Base-by-base conservation (phyloP, 2,888 invertebrate species). In the Napeogenes sylphis region DNA sequence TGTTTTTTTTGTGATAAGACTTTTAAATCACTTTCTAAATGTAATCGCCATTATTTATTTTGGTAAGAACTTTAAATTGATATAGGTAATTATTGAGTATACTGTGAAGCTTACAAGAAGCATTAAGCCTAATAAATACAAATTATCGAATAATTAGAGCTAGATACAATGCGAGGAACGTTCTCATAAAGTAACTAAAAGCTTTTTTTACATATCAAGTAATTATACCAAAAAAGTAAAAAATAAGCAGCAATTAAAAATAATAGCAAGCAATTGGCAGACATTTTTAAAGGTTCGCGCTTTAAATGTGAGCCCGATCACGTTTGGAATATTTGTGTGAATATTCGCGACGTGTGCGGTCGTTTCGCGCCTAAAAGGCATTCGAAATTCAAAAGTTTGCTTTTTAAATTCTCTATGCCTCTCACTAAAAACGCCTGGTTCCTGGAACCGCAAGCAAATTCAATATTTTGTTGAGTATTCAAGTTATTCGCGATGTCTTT, bases 301-400 rank as follows among this genome's bases (percentile, higher is more conserved):
- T 56, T 30, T 51, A 58, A 47, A 59, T 70, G 79, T 81, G 83
- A 82, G 83, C 78, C 73, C 69, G 71, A 71, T 75, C 73, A 71
- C 66, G 70, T 8, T 42, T 42, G 42, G 71, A 77, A 77, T 51
- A 12, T 30, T 51, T 51, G 51, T 75, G 73, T 76, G 74, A 75
- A 77, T 73, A 80, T 83, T 83, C 74, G 70, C 83, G 71, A 74
- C 81, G 84, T 84, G 84, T 85, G 84, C 78, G 85, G 84, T 83
- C 71, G 80, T 69, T 71, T 79, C 77, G 75, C 79, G 78, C 79
- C 76, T 76, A 74, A 73, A 78, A 70, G 70, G 67, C 74, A 75
- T 82, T 83, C 80, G 68, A 78, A 79, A 74, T 81, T 79, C 73
- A 75, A 78, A 80, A 68, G 73, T 78, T 69, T 51, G 61, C 64